Conservation (phyloP, 2,888 invertebrate species). For the Ephialtes manifestator region DNA sequence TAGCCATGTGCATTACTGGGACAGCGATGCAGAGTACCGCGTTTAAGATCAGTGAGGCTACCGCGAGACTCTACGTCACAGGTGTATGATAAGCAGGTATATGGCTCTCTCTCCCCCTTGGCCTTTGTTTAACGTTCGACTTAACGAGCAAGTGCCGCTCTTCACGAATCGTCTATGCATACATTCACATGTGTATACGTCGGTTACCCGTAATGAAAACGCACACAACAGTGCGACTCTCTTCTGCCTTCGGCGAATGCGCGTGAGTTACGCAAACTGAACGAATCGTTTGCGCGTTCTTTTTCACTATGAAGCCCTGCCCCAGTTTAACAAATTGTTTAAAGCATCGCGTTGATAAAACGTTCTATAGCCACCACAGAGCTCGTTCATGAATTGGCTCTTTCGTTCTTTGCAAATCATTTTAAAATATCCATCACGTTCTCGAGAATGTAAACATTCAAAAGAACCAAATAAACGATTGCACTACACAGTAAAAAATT, state of each 20-base stretch:
- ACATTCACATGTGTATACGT: slow-evolving; percentile 5
- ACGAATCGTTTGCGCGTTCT: slow-evolving; percentile 49
- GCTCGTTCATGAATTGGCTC: background rate
- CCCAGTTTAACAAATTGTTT: slow-evolving; percentile 45
- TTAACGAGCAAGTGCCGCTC: slow-evolving; percentile 60
- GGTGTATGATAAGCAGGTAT: slow-evolving; percentile 33
- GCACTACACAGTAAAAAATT: no score
- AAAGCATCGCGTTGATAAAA: background rate
- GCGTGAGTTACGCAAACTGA: slow-evolving; percentile 63
- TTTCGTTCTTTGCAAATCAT: background rate
- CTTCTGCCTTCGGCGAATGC: slow-evolving; percentile 37
- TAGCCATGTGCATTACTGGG: background rate
- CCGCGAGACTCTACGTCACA: slow-evolving; percentile 29
- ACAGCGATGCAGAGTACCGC: background rate
- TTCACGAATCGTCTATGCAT: slow-evolving; percentile 41
- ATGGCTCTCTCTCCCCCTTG: slow-evolving; percentile 12
- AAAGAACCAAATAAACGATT: background rate
- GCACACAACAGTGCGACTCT: slow-evolving; percentile 10
- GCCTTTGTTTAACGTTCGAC: slow-evolving; percentile 60
- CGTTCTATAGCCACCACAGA: background rate
- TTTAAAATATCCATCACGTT: background rate
- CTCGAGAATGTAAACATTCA: background rate
- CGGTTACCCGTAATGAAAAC: slow-evolving; percentile 41
- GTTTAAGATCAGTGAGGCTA: slow-evolving; percentile 8
- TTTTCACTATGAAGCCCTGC: slow-evolving; percentile 38